Evolutionary conservation across 1,140 invertebrate genomes (phyloP), one percentile per base, ranked within the genome.

Genomic region (Caerostris extrusa): DNA sequence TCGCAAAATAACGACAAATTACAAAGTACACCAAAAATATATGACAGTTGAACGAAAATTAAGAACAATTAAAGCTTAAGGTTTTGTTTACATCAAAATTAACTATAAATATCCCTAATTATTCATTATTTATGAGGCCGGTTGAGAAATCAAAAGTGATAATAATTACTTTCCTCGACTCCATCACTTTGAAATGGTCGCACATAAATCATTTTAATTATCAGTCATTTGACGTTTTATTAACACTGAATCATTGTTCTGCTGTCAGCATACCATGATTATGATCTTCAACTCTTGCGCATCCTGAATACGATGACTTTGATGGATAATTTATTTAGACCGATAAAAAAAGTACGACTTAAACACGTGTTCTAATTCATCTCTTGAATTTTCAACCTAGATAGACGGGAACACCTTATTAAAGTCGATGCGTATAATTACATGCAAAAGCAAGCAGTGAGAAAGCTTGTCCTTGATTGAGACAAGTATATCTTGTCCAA

Each of bases 291-390:
- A 77, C 7, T 77, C 19, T 58, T 85, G 50, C 56, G 55, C 82
- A 85, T 85, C 82, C 82, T 60, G 69, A 5, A 77, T 77, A 19
- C 12, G 8, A 77, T 85, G 82, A 58, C 82, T 60, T n/a, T 58
- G 17, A 57, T 57, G 12, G 82, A 57, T n/a, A n/a, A 56, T 85
- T 60, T 85, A 85, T 85, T 60, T 7, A n/a, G 55, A 10, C 7
- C 19, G 82, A 60, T 19, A 3, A 12, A 85, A 58, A 83, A 57
- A 71, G 17, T 61, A 61, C 10, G 17, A 64, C 64, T 88, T 34
- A 8, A 88, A 88, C 86, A 88, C 86, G 86, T 67, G 86, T 50
- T 88, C 86, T 60, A 88, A 34, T 88, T 88, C 60, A 34, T 88
- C 7, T 5, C 86, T 67, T 55, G 14, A 34, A 64, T 64, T 88